These are phyloP conservation scores for Clarias batrachus DNA, from an alignment of 2,113 vertebrate genomes.

Conservation along the genomic window DNA sequence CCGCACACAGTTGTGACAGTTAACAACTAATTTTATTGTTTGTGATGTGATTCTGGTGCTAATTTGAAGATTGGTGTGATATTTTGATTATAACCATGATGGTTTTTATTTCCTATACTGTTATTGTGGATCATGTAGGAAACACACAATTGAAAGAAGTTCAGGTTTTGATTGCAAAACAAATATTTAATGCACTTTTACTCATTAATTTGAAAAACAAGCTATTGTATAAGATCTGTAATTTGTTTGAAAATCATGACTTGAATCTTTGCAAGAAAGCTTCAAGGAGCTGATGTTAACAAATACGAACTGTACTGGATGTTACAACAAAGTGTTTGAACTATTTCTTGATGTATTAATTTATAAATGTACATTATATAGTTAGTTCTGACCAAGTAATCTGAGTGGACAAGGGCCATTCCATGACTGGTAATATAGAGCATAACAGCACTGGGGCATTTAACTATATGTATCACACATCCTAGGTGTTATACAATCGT, in stretches of 20 bases:
- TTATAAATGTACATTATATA: too few species aligned
- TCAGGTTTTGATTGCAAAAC: neutral
- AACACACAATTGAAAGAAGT: neutral
- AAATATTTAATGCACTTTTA: neutral
- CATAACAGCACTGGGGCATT: too few species aligned
- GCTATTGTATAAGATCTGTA: too few species aligned
- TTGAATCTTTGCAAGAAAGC: neutral
- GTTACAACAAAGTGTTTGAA: too few species aligned
- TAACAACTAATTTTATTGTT: neutral
- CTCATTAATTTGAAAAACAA: neutral
- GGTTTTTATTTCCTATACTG: neutral
- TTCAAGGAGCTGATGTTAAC: neutral
- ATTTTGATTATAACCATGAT: neutral
- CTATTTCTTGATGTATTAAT: too few species aligned
- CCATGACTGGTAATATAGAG: too few species aligned
- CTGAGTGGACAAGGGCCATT: too few species aligned
- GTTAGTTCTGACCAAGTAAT: too few species aligned
- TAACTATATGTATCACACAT: too few species aligned
- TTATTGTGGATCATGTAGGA: neutral
- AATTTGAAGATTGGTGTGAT: neutral
- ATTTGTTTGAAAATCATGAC: too few species aligned
- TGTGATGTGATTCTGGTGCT: neutral
- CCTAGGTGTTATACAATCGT: too few species aligned
- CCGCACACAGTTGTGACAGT: too few species aligned
- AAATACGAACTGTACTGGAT: neutral